Base-by-base conservation (phyloP, 2,113 vertebrate genomes). In the Burhinus oedicnemus region DNA sequence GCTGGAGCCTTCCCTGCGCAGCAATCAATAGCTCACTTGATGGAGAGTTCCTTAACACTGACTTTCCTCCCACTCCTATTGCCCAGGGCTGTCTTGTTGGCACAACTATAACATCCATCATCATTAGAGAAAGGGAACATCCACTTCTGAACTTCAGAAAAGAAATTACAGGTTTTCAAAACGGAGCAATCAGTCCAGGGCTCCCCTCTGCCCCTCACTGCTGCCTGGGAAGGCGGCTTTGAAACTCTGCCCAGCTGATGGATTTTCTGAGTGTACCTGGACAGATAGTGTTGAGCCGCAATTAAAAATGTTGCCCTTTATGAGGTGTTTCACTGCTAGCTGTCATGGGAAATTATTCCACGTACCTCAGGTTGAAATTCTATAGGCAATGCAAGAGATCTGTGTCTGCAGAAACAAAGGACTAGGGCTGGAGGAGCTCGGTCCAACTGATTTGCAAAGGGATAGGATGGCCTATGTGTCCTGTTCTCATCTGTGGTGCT, bases 131-230 rank as follows among this genome's bases (percentile, higher is more conserved):
- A 60, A 82, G 42, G 22, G 11, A 79, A 0, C 0, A 1, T 18
- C 21, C 9, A 7, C 38, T 93, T 80, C 79, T 40, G 51, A 93
- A 52, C 42, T 44, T 92, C 68, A 78, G 76, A 54, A 81, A 57
- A 74, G 68, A 86, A 89, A 66, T 49, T 6, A 29, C 3, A 47
- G 15, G 12, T 25, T 71, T 82, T 72, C 60, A n/a, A 89, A 81
- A 6, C 0, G 0, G 2, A 85, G 11, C 11, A 61, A 42, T 47
- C 0, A 1, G 3, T 10, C 7, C 29, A 61, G 58, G 23, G 15
- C 25, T 83, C 27, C 64, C 47, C 51, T 57, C 5, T 49, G 21
- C 36, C 69, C 21, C 60, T 51, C 34, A 13, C 5, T 3, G 6
- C 60, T 47, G 42, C 34, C 34, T 9, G 16, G 15, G 42, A 60